Evolutionary conservation across 92 coral and sea anemone genomes (phyloP), one percentile per base, ranked within the genome.

Genomic region (Galaxea fascicularis): DNA sequence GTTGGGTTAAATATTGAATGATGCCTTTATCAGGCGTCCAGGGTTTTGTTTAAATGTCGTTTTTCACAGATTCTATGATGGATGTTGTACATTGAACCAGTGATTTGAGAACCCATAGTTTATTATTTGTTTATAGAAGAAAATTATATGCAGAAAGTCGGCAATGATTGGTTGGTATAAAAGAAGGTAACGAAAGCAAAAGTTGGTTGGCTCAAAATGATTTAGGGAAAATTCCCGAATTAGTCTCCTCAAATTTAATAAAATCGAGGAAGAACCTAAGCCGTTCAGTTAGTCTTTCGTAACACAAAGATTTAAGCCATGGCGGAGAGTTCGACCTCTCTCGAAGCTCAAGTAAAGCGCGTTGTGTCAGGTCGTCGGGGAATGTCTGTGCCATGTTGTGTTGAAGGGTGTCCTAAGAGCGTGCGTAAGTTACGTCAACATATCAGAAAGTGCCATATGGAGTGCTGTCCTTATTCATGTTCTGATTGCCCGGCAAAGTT

Each of bases 401-500:
- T 65, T 14, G 27, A 59, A 63, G 25, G 60, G 58, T 82, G 78
- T 20, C 20, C 10, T 57, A 51, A 27, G 64, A 30, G 45, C 0
- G 76, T 25, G 44, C 86, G 68, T 44, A 59, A 22, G 16, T 31
- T 82, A n/a, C 65, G 86, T 8, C 78, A 0, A 8, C 86, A 82
- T 56, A 71, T 82, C 30, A 82, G 86, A 54, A 56, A 20, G 29
- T 70, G 4, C 24, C 86, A 71, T 67, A 4, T 4, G 6, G 8
- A 21, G 59, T 66, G 53, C 35, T 71, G 77, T 57, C 29, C 68
- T 9, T 22, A 56, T 22, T 30, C 46, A 69, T 82, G 86, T 29
- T 29, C 78, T 52, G 78, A 22, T 27, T 82, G 86, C 26, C 41
- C 24, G 47, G 86, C 52, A 56, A 82, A 35, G 86, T 82, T 82